phyloP scores from a whole-genome alignment of 2,113 vertebrate species.

The Holacanthus passer region DNA sequence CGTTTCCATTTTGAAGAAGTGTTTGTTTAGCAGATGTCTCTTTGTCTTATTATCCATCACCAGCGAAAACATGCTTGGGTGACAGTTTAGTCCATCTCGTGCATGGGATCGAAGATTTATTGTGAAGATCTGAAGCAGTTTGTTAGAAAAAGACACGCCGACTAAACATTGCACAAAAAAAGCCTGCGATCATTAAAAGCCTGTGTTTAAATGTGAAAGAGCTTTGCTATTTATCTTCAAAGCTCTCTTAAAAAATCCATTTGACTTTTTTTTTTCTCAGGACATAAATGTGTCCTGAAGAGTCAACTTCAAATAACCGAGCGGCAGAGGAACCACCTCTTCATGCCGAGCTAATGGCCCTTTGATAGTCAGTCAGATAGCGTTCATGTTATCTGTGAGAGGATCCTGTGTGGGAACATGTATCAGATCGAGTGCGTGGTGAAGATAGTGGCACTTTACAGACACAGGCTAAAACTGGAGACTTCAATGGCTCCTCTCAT shows the following conservation, averaged over 20 bases:
- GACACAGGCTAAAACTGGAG: constrained; percentile 14
- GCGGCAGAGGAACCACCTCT: constrained; percentile 31
- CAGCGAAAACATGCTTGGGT: neutral
- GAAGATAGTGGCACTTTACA: constrained; percentile 49
- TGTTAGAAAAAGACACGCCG: constrained; percentile 22
- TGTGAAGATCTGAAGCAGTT: constrained; percentile 44
- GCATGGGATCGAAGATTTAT: constrained; percentile 33
- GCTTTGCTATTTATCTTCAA: constrained; percentile 44
- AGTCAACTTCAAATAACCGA: constrained; percentile 47
- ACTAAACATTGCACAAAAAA: constrained; percentile 5
- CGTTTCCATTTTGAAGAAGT: constrained; percentile 28
- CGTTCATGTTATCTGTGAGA: constrained; percentile 30
- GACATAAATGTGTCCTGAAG: constrained; percentile 48
- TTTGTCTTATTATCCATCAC: constrained; percentile 16
- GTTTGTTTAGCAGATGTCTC: constrained; percentile 16
- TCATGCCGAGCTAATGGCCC: constrained; percentile 59
- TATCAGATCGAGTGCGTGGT: constrained; percentile 35
- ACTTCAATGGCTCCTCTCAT: constrained; percentile 57
- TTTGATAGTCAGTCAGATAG: constrained; percentile 60
- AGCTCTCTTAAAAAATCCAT: constrained; percentile 45
- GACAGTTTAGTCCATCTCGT: constrained; percentile 1
- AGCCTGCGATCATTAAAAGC: constrained; percentile 17
- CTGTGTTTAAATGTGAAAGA: constrained; percentile 35
- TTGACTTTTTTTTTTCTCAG: constrained; percentile 40
- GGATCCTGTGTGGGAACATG: constrained; percentile 53